Evolutionary conservation across 2,113 vertebrate genomes (phyloP).

Genomic region (Zapus hudsonius): DNA sequence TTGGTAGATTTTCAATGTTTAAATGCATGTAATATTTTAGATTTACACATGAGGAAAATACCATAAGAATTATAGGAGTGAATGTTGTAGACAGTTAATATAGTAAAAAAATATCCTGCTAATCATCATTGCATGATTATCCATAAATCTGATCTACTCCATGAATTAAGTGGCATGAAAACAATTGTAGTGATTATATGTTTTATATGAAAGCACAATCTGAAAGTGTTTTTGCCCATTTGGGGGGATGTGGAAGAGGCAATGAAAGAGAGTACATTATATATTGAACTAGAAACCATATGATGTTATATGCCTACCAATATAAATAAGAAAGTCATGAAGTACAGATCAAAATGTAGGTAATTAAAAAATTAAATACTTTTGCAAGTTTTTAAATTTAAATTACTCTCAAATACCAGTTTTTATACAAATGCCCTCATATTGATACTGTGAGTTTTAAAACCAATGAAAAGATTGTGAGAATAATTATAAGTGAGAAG

Average conservation of each 20-base stretch:
- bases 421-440: not conserved
- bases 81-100: not conserved
- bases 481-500: slow-evolving; percentile 23
- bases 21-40: not conserved
- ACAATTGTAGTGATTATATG: not conserved
- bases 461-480: not conserved
- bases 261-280: not conserved
- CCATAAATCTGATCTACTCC: not conserved
- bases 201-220: not conserved
- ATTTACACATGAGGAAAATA: not conserved
- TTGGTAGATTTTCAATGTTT: not conserved
- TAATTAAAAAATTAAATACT: not conserved
- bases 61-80: not conserved
- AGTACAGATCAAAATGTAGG: not conserved
- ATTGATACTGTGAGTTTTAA: not conserved
- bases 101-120: not conserved
- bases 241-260: not conserved
- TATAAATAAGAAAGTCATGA: not conserved
- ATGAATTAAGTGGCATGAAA: not conserved
- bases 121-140: too few relatives aligned
- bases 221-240: not conserved
- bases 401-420: not conserved
- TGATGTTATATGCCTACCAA: not conserved
- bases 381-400: slow-evolving; percentile 8
- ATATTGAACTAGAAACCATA: not conserved